Conservation (phyloP, 2,113 vertebrate species). For the Callorhinus ursinus region DNA sequence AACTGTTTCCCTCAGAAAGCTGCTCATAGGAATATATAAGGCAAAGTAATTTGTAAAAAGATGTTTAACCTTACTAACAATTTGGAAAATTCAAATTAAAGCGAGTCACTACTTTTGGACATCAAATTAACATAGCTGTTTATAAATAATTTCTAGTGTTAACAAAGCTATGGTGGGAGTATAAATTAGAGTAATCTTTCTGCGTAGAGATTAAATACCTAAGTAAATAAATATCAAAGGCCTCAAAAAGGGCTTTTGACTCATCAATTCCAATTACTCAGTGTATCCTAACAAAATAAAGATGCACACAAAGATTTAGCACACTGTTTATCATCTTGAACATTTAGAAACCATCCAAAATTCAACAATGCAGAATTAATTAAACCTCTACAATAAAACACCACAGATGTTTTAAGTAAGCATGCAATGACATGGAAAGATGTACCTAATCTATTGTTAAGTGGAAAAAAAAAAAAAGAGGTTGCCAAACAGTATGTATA, state of each 20-base stretch:
- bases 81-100: neutral
- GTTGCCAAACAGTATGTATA: neutral
- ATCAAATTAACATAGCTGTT: neutral
- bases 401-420: neutral
- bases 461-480: neutral
- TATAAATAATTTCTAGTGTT: neutral
- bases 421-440: neutral
- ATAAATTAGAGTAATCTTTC: neutral
- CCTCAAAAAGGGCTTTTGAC: neutral
- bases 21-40: neutral
- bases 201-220: neutral
- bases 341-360: neutral
- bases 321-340: neutral
- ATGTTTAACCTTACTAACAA: neutral
- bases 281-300: neutral
- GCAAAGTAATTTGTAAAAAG: neutral
- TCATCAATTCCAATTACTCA: neutral
- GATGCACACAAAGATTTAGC: neutral
- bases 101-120: neutral
- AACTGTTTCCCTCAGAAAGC: neutral
- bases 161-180: neutral
- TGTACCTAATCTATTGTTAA: neutral
- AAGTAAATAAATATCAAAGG: neutral
- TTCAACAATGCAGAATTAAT: neutral
- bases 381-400: neutral